Evolutionary conservation across 2,113 vertebrate genomes (phyloP).

Genomic region (Lophochroa leadbeateri): DNA sequence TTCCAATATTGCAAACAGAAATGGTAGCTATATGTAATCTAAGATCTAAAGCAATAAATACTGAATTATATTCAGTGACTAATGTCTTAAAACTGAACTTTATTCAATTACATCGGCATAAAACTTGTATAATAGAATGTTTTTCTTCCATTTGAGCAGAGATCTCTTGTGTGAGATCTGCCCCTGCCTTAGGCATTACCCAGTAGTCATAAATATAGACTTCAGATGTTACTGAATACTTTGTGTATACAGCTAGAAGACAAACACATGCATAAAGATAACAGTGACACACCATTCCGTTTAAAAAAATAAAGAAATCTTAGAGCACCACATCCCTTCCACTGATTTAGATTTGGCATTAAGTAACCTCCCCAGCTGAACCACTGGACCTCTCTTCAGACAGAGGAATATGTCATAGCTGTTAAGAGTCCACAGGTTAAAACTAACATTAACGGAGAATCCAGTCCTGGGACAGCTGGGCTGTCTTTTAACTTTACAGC

Average conservation of each 20-base stretch:
- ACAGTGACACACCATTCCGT: background rate
- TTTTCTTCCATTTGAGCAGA: background rate
- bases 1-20: background rate
- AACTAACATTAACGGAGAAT: background rate
- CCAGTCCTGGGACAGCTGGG: background rate
- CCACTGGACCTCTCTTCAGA: background rate
- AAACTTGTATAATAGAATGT: background rate
- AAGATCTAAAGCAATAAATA: background rate
- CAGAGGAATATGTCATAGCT: background rate
- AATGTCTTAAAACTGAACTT: background rate
- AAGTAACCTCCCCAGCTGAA: background rate
- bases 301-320: background rate
- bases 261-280: background rate
- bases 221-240: background rate
- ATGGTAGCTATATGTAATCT: background rate
- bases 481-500: background rate
- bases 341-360: background rate
- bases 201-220: background rate
- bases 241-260: background rate
- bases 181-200: background rate
- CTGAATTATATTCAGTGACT: background rate
- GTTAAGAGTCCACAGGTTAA: rapidly evolving
- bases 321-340: rapidly evolving
- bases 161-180: background rate
- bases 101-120: background rate